Evolutionary conservation across 2,888 invertebrate species (phyloP), one percentile per base, ranked within the genome.

Genomic region (Meteorus colon): DNA sequence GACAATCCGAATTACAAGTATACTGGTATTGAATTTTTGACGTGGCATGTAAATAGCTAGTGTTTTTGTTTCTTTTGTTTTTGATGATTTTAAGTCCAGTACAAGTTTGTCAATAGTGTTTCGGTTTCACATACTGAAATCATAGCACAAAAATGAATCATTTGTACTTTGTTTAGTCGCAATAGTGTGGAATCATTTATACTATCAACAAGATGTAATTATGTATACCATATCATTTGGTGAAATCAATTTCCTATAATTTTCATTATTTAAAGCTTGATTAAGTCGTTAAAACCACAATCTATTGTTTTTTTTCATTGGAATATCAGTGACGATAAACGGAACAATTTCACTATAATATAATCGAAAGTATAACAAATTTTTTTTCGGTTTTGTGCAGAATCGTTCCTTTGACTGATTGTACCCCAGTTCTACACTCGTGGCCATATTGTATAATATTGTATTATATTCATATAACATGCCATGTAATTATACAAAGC

Each of bases 381-480:
- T 34, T 63, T 63, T 62, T 31, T 31, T n/a, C 27, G n/a, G 10
- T 34, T 31, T 63, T 29, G 31, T 14, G 27, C 4, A 29, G 12
- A 12, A 8, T 16, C 5, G 16, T 63, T 63, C n/a, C 4, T 63
- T 31, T 31, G 16, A 63, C n/a, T 63, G 63, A 74, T 55, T n/a
- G 5, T 55, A 55, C 19, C 5, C n/a, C 55, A n/a, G n/a, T 55
- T 19, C 19, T 19, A 55, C 55, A 55, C 81, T 77, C 74, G 81
- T 82, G 79, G 82, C 81, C 80, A 82, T 82, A 78, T 71, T 81
- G 82, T 77, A 78, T 78, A 81, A 79, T 79, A 78, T 80, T 82
- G 81, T 83, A 83, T 19, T 55, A 55, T 79, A 80, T 81, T 84
- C 82, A 79, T 83, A 81, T 78, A 79, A 80, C 77, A 81, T 78